Evolutionary conservation across 64 coral and sea anemone genomes (phyloP), one percentile per base, ranked within the genome.

Genomic region (Hydrozoanthus tunicans): DNA sequence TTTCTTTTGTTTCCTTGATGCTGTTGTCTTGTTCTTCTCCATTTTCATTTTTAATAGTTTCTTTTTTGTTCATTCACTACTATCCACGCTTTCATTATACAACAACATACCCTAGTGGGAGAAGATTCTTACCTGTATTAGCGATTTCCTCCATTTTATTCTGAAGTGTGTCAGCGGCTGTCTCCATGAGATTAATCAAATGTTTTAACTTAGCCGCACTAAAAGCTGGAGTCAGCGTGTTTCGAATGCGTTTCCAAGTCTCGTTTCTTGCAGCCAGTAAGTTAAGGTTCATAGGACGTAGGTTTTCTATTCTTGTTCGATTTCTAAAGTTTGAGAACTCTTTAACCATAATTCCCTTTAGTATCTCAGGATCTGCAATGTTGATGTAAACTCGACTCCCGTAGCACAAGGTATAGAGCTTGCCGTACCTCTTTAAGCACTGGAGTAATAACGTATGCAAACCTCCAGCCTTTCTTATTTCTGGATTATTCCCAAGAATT

Each of bases 351-450:
- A 90, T 78, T 66, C 79, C 6, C 51, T 79, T 90, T 54, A 90
- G n/a, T 20, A 79, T 79, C 9, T 90, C 89, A 90, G 89, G 75
- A 53, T 90, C 76, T 43, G 89, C 89, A 51, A 90, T 77, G 10
- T 66, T 64, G 15, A 90, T 54, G 20, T 13, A 26, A 3, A 79
- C 76, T 62, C 57, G 62, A 53, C 61, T 62, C 15, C 77, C 77
- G 10, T 69, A 55, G 17, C 17, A 69, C 11, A 62, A 17, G 11
- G 77, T 68, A 26, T 80, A 91, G 4, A 55, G 60, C 11, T 73
- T 70, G 51, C 89, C 89, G 14, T 81, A 81, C 59, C 10, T 81
- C 32, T 91, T 7, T 56, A 80, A 13, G 57, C 80, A 89, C 7
- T 89, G 55, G 6, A 95, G 23, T 2, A 81, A 57, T 65, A 83